Conservation (phyloP, 1,140 invertebrate genomes). For the Hydropsyche tenuis region DNA sequence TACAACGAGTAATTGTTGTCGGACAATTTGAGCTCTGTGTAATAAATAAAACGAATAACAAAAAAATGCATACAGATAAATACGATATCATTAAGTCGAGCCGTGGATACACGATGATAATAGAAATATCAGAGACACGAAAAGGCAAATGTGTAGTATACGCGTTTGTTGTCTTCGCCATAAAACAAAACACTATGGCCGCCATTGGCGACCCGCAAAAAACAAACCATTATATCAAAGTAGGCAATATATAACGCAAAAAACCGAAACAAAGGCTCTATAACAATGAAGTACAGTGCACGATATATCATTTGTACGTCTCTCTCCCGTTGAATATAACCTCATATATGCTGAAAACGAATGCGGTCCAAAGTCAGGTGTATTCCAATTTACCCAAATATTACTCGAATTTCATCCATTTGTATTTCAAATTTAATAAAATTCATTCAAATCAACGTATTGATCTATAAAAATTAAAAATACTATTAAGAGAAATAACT, state of each 20-base stretch:
- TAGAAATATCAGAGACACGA: constrained; percentile 24
- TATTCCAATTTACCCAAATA: too few species aligned
- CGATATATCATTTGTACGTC: constrained; percentile 49
- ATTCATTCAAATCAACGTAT: too few species aligned
- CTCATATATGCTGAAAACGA: constrained; percentile 37
- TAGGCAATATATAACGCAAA: constrained; percentile 45
- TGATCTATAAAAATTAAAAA: too few species aligned
- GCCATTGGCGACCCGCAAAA: constrained; percentile 36
- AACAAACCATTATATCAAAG: constrained; percentile 45
- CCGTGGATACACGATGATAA: neutral
- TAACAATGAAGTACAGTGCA: constrained; percentile 41
- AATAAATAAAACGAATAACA: neutral
- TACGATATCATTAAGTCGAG: constrained; percentile 14
- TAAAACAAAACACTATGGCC: constrained; percentile 40
- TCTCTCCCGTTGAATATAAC: constrained; percentile 27
- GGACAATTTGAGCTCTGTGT: neutral
- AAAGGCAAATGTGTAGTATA: constrained; percentile 24
- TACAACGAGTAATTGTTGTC: constrained; percentile 14
- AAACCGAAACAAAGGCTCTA: constrained; percentile 43
- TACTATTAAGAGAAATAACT: too few species aligned
- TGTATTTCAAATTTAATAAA: neutral
- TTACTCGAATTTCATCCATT: too few species aligned
- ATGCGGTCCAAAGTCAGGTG: constrained; percentile 35
- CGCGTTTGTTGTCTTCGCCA: constrained; percentile 20
- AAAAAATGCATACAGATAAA: neutral